phyloP scores from a whole-genome alignment of 1,140 invertebrate species.

The Planococcus citri region DNA sequence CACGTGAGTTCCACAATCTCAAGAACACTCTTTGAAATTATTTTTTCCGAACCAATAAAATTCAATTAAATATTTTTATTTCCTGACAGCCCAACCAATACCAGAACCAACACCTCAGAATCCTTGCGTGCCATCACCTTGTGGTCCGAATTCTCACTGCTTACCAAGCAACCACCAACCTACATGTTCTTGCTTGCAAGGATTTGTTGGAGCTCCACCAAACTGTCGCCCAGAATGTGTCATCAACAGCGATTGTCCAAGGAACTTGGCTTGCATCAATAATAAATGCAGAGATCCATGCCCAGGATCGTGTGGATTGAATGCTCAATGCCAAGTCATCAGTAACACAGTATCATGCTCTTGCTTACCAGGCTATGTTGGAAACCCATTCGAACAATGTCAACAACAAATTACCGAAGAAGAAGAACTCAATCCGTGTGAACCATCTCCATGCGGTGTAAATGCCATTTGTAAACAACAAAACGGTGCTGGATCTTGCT shows the following conservation, averaged over 20 bases:
- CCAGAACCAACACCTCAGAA: conserved; percentile 34
- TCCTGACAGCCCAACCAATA: conserved; percentile 26
- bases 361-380: conserved; percentile 57
- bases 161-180: conserved; percentile 50
- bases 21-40: background rate
- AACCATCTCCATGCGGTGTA: conserved; percentile 50
- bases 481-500: conserved; percentile 43
- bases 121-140: conserved; percentile 62
- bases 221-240: conserved; percentile 45
- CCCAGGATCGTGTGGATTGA: conserved; percentile 58
- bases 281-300: conserved; percentile 64
- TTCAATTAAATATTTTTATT: background rate
- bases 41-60: background rate
- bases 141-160: conserved; percentile 68
- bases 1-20: conserved; percentile 40
- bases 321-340: conserved; percentile 60
- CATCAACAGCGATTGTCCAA: conserved; percentile 61
- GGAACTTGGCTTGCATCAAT: conserved; percentile 57
- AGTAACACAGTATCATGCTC: conserved; percentile 63
- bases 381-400: conserved; percentile 59
- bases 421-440: conserved; percentile 38
- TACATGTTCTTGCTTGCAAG: conserved; percentile 52
- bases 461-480: conserved; percentile 45
- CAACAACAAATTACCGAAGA: conserved; percentile 30
- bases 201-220: conserved; percentile 47